Evolutionary conservation across 1,140 invertebrate genomes (phyloP).

Genomic region (Drosophila cardini): DNA sequence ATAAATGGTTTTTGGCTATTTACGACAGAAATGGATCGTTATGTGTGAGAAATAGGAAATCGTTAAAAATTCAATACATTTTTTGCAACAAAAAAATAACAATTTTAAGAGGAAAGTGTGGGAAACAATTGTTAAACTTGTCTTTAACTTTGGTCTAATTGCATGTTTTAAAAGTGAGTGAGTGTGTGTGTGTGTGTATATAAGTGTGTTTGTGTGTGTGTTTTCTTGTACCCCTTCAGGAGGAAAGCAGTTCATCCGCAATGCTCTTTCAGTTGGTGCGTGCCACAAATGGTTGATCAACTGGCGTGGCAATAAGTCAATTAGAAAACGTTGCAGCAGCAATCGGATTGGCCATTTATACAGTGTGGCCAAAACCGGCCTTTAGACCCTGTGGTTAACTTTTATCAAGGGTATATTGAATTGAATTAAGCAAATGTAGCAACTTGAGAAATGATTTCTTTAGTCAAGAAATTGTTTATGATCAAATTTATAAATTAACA

Average conservation of each 20-base stretch:
- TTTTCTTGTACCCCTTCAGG: not conserved
- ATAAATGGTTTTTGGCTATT: no score
- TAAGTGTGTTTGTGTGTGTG: conserved; percentile 1
- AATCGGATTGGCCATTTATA: conserved; percentile 29
- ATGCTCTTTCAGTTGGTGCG: conserved; percentile 15
- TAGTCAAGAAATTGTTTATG: no score
- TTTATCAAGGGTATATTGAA: no score
- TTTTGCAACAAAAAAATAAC: not conserved
- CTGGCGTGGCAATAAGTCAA: conserved; percentile 41
- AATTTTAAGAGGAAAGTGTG: conserved; percentile 2
- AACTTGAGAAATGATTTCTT: no score
- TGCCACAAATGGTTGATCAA: conserved; percentile 43
- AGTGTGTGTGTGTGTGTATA: conserved; percentile 2
- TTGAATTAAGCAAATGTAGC: no score
- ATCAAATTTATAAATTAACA: no score
- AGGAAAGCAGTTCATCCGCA: conserved; percentile 15
- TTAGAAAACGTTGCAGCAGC: conserved; percentile 44
- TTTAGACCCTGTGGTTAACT: no score
- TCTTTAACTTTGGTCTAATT: conserved; percentile 10
- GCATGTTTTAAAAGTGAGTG: conserved; percentile 5
- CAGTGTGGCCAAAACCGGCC: conserved; percentile 15
- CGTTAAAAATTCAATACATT: conserved; percentile 1
- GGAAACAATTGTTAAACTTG: conserved; percentile 18
- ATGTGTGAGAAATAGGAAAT: conserved; percentile 3
- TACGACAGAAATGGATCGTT: no score